Evolutionary conservation across 2,888 invertebrate species (phyloP).

Genomic region (Buathra laborator): DNA sequence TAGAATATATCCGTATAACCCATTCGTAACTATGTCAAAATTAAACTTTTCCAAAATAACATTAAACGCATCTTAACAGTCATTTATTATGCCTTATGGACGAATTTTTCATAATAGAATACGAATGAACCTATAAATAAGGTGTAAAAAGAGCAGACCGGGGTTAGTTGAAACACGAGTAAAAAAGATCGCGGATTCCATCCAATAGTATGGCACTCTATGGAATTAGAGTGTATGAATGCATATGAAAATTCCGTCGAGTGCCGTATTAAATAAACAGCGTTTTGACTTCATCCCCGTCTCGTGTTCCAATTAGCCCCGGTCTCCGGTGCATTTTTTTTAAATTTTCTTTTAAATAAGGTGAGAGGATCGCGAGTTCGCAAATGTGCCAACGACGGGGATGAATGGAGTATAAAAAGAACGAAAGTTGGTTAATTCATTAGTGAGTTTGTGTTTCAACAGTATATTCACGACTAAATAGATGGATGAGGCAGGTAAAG

Average conservation of each 20-base stretch:
- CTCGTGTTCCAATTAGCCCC: too few species aligned
- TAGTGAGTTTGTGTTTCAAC: slow-evolving; percentile 41
- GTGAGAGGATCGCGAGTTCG: slow-evolving; percentile 27
- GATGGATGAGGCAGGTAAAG: slow-evolving; percentile 34
- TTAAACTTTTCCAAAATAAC: neutral
- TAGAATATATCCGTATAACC: slow-evolving; percentile 28
- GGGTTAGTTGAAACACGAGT: too few species aligned
- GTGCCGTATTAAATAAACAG: too few species aligned
- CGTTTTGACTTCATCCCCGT: too few species aligned
- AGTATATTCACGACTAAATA: slow-evolving; percentile 21
- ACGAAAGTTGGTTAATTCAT: slow-evolving; percentile 56
- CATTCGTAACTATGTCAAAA: slow-evolving; percentile 12
- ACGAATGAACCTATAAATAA: too few species aligned
- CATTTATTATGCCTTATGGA: too few species aligned
- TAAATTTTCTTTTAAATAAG: neutral
- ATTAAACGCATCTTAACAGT: too few species aligned
- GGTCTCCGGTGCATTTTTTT: neutral
- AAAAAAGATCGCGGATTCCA: neutral
- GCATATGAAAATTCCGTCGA: too few species aligned
- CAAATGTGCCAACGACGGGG: slow-evolving; percentile 22
- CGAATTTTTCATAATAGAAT: too few species aligned
- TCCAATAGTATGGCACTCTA: too few species aligned
- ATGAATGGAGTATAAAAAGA: slow-evolving; percentile 6
- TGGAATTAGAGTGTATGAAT: too few species aligned
- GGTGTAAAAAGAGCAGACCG: too few species aligned